These are phyloP conservation scores for Pteropus alecto DNA, from an alignment of 2,113 vertebrate species.

Conservation along the genomic window DNA sequence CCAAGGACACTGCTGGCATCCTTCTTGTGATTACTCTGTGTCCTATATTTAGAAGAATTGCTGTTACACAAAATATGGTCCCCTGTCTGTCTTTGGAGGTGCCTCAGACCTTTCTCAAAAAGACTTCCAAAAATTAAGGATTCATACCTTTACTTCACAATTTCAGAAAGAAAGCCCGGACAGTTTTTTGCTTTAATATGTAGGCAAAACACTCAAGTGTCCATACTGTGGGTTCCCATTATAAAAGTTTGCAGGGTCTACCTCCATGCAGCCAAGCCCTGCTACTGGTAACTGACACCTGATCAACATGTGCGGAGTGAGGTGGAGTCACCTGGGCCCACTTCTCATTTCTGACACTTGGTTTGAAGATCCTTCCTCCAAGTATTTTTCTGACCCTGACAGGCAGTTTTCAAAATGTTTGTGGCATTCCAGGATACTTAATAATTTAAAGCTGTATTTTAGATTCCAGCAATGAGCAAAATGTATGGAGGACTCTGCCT, in stretches of 20 bases:
- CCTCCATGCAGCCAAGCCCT: background rate
- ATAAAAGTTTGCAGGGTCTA: background rate
- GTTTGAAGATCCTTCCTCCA: background rate
- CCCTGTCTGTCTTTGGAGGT: background rate
- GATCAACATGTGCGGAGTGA: background rate
- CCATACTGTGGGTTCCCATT: background rate
- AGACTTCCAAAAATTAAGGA: background rate
- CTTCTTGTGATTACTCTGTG: constrained; percentile 35
- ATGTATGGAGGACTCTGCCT: fast-evolving
- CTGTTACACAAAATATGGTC: constrained; percentile 57
- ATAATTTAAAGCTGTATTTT: constrained; percentile 22
- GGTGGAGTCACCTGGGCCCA: background rate
- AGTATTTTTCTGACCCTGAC: constrained; percentile 5
- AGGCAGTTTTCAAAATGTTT: constrained; percentile 32
- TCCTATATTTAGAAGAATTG: constrained; percentile 67
- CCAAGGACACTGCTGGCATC: constrained; percentile 42
- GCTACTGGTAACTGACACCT: background rate
- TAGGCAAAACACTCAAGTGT: background rate
- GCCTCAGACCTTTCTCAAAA: constrained; percentile 19
- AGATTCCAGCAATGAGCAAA: background rate
- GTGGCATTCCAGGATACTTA: constrained; percentile 1
- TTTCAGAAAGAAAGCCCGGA: background rate
- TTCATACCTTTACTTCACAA: background rate
- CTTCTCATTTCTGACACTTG: constrained; percentile 21
- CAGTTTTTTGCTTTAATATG: background rate